Conservation (phyloP, 2,113 vertebrate species). For the Brachyistius frenatus region DNA sequence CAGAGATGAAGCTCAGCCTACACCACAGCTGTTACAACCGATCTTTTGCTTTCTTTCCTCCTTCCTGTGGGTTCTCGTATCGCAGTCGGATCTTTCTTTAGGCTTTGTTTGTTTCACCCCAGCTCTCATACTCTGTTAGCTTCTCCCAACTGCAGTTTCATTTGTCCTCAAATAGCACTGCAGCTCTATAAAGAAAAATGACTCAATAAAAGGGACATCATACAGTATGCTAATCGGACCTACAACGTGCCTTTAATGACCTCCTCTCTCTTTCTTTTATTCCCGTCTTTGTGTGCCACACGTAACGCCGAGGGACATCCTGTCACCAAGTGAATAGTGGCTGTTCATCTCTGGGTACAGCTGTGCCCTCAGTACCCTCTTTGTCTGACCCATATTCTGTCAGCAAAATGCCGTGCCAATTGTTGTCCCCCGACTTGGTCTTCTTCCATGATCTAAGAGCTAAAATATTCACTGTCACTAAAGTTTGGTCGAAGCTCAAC, state of each 20-base stretch:
- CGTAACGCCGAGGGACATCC: conserved; percentile 66
- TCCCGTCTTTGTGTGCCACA: conserved; percentile 50
- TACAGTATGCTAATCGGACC: conserved; percentile 35
- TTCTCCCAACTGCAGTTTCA: conserved; percentile 11
- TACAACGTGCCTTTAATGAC: conserved; percentile 41
- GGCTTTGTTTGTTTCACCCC: conserved; percentile 26
- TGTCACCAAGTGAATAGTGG: conserved; percentile 70
- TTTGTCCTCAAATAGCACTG: conserved; percentile 36
- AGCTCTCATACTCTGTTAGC: conserved; percentile 6
- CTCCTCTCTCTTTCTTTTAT: conserved; percentile 33
- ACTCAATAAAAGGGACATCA: conserved; percentile 28
- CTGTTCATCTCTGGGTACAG: conserved; percentile 75
- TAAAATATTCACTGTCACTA: conserved; percentile 28
- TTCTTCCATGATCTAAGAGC: conserved; percentile 17
- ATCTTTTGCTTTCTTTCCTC: conserved; percentile 23
- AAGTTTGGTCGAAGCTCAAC: background rate
- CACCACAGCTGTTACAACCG: conserved; percentile 66
- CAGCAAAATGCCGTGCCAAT: conserved; percentile 34
- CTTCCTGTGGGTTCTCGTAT: conserved; percentile 56
- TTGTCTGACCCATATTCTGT: conserved; percentile 65
- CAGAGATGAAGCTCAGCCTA: conserved; percentile 49
- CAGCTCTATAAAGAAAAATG: conserved; percentile 28
- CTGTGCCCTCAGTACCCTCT: conserved; percentile 69
- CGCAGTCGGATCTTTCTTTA: conserved; percentile 60
- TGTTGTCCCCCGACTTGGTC: conserved; percentile 14